A percentile compares a stretch with the other conserved stretches of the same genome.
phyloP scores from a whole-genome alignment of 2,797 vertebrate species.

The Enteromius treurensis region DNA sequence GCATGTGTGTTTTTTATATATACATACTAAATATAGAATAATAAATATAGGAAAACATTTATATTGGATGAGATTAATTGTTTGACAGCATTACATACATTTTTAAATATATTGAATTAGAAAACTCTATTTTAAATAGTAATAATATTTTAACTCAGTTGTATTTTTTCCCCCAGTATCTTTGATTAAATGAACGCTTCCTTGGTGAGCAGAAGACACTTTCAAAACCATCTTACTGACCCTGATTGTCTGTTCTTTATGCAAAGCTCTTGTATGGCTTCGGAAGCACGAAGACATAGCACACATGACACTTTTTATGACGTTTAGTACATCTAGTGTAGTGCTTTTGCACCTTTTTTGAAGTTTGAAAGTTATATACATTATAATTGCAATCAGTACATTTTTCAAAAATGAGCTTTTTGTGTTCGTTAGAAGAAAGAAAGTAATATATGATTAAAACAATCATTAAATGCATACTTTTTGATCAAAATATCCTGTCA shows the following conservation, averaged over 20 bases:
- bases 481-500: neutral
- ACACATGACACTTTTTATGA: neutral
- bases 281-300: neutral
- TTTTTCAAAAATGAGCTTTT: neutral
- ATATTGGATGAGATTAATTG: too few species aligned
- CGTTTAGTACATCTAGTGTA: neutral
- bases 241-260: neutral
- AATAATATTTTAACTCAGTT: neutral
- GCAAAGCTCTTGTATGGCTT: neutral
- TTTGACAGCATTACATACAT: neutral
- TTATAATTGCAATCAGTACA: neutral
- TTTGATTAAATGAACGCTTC: neutral
- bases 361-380: neutral
- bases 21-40: too few species aligned
- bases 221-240: neutral
- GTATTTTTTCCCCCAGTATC: neutral
- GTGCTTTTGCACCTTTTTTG: neutral
- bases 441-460: neutral
- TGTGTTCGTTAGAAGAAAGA: neutral
- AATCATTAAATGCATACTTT: neutral
- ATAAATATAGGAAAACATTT: too few species aligned
- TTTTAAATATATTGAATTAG: neutral
- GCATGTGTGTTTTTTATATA: too few species aligned
- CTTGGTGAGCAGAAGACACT: neutral
- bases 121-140: neutral